A percentile compares a stretch with the other conserved stretches of the same genome.
These are phyloP conservation scores for Junco hyemalis DNA, from an alignment of 2,113 vertebrate genomes.

Conservation along the genomic window DNA sequence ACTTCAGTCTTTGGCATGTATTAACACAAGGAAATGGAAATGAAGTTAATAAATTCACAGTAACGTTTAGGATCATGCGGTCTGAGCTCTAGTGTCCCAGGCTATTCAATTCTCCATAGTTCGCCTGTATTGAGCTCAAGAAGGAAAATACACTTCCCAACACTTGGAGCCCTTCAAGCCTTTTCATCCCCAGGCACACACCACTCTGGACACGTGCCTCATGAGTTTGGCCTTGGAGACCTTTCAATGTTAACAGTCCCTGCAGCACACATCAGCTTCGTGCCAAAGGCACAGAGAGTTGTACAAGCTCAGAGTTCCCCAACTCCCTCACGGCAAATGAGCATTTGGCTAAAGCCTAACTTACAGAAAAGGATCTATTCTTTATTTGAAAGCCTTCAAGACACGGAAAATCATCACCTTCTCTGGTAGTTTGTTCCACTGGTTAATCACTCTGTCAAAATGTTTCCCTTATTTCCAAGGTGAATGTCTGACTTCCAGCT, in stretches of 20 bases:
- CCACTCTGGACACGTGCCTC: not conserved
- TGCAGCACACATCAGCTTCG: not conserved
- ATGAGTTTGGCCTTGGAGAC: not conserved
- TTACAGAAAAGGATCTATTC: not conserved
- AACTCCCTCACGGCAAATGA: not conserved
- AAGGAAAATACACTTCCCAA: not conserved
- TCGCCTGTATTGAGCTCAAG: not conserved
- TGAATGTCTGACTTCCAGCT: not conserved
- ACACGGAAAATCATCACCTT: conserved; percentile 1
- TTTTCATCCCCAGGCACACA: not conserved
- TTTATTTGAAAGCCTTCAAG: not conserved
- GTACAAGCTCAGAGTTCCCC: not conserved
- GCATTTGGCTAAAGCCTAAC: not conserved
- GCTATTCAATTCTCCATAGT: not conserved
- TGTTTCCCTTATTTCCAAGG: conserved; percentile 4
- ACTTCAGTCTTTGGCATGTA: not conserved
- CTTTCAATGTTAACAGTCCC: not conserved
- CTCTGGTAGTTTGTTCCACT: conserved; percentile 1
- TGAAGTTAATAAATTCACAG: not conserved
- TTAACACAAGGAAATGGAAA: conserved; percentile 1
- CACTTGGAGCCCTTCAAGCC: not conserved
- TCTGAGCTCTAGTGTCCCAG: not conserved
- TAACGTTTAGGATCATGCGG: not conserved
- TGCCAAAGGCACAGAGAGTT: not conserved
- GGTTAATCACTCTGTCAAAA: conserved; percentile 11